Evolutionary conservation across 2,797 vertebrate genomes (phyloP), one percentile per base, ranked within the genome.

Genomic region (Falco novaeseelandiae): DNA sequence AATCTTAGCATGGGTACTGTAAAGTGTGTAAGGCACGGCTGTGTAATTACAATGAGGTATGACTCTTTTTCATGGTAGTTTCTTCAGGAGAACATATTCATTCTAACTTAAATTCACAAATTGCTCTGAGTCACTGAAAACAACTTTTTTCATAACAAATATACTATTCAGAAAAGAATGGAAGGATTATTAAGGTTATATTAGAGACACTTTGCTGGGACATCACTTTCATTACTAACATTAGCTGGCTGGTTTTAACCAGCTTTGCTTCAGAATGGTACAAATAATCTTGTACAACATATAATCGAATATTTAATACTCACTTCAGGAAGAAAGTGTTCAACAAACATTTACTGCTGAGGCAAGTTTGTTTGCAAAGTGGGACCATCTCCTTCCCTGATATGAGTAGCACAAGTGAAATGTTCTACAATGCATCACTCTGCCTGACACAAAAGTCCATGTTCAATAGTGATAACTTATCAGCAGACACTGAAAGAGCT

Each of bases 71-170:
- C 25, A 0, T 19, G 23, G 65, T 36, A 46, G 57, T 62, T 92
- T 91, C 88, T 86, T 83, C 51, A 81, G 54, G 40, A 90, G 90
- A 92, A 76, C 2, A 42, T 40, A 78, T n/a, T 83, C 44, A 36
- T 32, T 58, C 12, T 26, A 74, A 82, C 57, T 14, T 46, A 7
- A 74, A 87, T 44, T 61, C 58, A 81, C 19, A 90, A 42, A 82
- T 87, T 89, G 19, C 30, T 87, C 69, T 90, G 70, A 87, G 51
- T 97, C 80, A 94, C 17, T 14, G 48, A 57, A 95, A 94, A 89
- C 22, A 61, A 63, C 9, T 30, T 44, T 93, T 95, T 92, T 74
- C 49, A 54, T 88, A 93, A 72, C 34, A 92, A 79, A 19, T 54
- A 9, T 4, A 16, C 7, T 55, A 14, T 84, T 79, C 62, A 79